Evolutionary conservation across 1,140 invertebrate genomes (phyloP).

Genomic region (Rhyzopertha dominica): DNA sequence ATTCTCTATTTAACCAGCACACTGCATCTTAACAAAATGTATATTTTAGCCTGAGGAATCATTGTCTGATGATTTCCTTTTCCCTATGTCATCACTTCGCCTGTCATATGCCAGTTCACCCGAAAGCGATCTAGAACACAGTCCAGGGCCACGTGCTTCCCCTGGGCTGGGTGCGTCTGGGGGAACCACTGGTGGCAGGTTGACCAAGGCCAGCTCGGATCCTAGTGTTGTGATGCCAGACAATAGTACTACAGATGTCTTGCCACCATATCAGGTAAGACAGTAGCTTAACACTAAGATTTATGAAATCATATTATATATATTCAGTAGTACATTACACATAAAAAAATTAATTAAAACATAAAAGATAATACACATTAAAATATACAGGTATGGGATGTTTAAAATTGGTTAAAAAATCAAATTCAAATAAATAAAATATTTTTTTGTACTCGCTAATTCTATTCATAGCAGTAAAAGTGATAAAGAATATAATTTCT

Average conservation of each 20-base stretch:
- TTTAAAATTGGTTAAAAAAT: too few species aligned
- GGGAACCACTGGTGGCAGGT: slow-evolving; percentile 57
- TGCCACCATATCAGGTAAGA: slow-evolving; percentile 75
- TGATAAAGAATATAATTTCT: too few species aligned
- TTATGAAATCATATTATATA: too few species aligned
- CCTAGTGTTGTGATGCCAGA: slow-evolving; percentile 72
- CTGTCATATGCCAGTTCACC: slow-evolving; percentile 93
- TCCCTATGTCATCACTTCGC: slow-evolving; percentile 90
- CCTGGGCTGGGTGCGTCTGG: slow-evolving; percentile 29
- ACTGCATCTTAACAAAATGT: slow-evolving; percentile 15
- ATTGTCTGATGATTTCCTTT: slow-evolving; percentile 92
- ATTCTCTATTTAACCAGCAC: neutral
- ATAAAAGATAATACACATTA: too few species aligned
- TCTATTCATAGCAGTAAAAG: too few species aligned
- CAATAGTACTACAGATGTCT: slow-evolving; percentile 54
- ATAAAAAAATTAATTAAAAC: too few species aligned
- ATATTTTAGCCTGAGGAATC: slow-evolving; percentile 70
- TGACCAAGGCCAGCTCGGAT: slow-evolving; percentile 77
- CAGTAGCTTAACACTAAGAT: too few species aligned
- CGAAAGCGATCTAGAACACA: slow-evolving; percentile 88
- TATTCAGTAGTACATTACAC: too few species aligned
- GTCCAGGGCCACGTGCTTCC: slow-evolving; percentile 63
- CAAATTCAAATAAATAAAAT: too few species aligned
- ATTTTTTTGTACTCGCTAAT: too few species aligned
- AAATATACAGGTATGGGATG: too few species aligned